These are phyloP conservation scores for Drosophila ogumai DNA, from an alignment of 1,140 invertebrate species.

Conservation along the genomic window DNA sequence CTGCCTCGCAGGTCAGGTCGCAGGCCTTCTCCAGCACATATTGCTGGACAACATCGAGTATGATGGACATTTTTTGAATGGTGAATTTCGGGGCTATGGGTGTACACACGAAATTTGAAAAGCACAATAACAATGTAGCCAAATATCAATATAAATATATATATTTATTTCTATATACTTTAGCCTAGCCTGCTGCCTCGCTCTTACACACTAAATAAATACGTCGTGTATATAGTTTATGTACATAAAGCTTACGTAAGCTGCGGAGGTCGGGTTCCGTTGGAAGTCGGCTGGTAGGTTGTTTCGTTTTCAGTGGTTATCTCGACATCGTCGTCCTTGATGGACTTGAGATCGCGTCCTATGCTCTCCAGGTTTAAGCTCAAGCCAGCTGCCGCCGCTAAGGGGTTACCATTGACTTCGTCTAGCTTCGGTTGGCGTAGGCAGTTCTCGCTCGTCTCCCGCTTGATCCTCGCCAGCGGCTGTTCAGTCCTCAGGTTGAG, in stretches of 20 bases:
- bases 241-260: slow-evolving; percentile 49
- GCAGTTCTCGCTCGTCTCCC: slow-evolving; percentile 62
- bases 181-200: slow-evolving; percentile 5
- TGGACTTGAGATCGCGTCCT: slow-evolving; percentile 77
- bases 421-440: slow-evolving; percentile 60
- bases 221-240: slow-evolving; percentile 35
- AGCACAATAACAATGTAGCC: neutral
- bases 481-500: slow-evolving; percentile 53
- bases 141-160: slow-evolving; percentile 5
- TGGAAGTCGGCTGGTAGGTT: slow-evolving; percentile 23
- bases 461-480: slow-evolving; percentile 38
- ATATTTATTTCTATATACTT: slow-evolving; percentile 18
- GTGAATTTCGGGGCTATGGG: slow-evolving; percentile 33
- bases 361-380: slow-evolving; percentile 64
- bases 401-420: slow-evolving; percentile 29
- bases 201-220: slow-evolving; percentile 45
- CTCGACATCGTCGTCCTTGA: slow-evolving; percentile 60
- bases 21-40: slow-evolving; percentile 52
- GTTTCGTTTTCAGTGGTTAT: slow-evolving; percentile 21
- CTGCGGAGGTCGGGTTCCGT: slow-evolving; percentile 27
- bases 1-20: slow-evolving; percentile 42
- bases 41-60: slow-evolving; percentile 61
- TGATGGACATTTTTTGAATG: slow-evolving; percentile 54
- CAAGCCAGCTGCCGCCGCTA: slow-evolving; percentile 23
- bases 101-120: slow-evolving; percentile 5